A percentile compares a stretch with the other conserved stretches of the same genome.
These are phyloP conservation scores for Ictalurus punctatus DNA, from an alignment of 2,113 vertebrate species.

Conservation along the genomic window DNA sequence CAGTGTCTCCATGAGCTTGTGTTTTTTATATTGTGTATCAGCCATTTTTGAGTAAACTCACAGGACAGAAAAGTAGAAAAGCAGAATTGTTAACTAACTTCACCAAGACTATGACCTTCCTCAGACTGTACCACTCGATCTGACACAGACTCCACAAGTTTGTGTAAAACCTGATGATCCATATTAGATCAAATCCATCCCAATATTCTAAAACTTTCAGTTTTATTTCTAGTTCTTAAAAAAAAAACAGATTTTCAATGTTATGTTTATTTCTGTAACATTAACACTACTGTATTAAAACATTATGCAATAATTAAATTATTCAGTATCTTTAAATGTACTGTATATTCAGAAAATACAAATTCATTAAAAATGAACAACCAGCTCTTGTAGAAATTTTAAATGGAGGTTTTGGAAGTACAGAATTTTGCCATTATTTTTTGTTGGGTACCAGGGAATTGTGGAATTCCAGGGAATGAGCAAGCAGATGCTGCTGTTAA, in stretches of 20 bases:
- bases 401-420: too few relatives aligned
- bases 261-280: background rate
- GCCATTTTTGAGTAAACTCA: background rate
- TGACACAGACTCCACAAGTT: background rate
- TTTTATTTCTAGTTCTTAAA: background rate
- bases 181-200: background rate
- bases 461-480: too few relatives aligned
- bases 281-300: background rate
- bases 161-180: background rate
- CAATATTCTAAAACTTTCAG: background rate
- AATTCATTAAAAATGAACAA: too few relatives aligned
- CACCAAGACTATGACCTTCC: background rate
- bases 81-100: background rate
- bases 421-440: too few relatives aligned
- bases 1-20: background rate
- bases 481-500: too few relatives aligned
- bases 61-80: background rate
- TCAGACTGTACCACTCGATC: background rate
- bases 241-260: background rate
- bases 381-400: too few relatives aligned
- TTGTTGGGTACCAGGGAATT: too few relatives aligned
- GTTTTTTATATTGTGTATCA: background rate
- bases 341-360: too few relatives aligned
- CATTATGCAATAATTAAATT: background rate
- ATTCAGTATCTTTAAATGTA: background rate